Percentiles rank a stretch among this genome's conserved stretches.
Conservation (phyloP, 1,140 invertebrate genomes). For the Rhizoglyphus robini region DNA sequence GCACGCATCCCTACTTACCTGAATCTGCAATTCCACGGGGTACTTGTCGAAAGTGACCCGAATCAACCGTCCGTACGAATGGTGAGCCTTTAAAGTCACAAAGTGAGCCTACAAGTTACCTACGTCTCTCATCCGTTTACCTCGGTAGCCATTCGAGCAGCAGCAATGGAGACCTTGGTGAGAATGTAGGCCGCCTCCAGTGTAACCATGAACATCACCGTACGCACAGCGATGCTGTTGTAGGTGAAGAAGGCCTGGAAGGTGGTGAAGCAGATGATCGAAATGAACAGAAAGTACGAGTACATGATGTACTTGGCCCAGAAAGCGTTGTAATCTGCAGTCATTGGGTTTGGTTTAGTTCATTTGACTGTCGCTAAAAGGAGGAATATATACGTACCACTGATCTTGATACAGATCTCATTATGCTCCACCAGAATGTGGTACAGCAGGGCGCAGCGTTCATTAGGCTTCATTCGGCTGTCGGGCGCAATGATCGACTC, state of each 20-base stretch:
- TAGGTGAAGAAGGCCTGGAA: constrained; percentile 30
- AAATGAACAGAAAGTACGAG: constrained; percentile 14
- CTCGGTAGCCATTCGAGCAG: constrained; percentile 16
- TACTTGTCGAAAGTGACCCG: constrained; percentile 17
- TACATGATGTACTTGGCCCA: constrained; percentile 19
- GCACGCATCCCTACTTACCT: no score
- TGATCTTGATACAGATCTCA: constrained; percentile 16
- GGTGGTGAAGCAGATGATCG: constrained; percentile 13
- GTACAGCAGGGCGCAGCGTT: constrained; percentile 13
- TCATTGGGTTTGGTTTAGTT: not conserved
- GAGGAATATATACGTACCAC: constrained; percentile 9
- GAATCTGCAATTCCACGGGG: constrained; percentile 21
- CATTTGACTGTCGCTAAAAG: no score
- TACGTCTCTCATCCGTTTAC: not conserved
- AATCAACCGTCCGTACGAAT: constrained; percentile 10
- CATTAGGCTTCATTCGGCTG: constrained; percentile 16
- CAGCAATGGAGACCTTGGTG: constrained; percentile 15
- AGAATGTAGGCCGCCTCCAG: constrained; percentile 20
- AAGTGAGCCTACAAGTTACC: not conserved
- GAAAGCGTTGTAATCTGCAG: constrained; percentile 20
- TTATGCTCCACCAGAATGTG: constrained; percentile 20
- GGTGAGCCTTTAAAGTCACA: constrained; percentile 6
- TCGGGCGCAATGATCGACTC: constrained; percentile 17
- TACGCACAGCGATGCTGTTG: not conserved
- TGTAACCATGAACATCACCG: constrained; percentile 9